Evolutionary conservation across 2,797 vertebrate species (phyloP).

Genomic region (Phoebastria nigripes): DNA sequence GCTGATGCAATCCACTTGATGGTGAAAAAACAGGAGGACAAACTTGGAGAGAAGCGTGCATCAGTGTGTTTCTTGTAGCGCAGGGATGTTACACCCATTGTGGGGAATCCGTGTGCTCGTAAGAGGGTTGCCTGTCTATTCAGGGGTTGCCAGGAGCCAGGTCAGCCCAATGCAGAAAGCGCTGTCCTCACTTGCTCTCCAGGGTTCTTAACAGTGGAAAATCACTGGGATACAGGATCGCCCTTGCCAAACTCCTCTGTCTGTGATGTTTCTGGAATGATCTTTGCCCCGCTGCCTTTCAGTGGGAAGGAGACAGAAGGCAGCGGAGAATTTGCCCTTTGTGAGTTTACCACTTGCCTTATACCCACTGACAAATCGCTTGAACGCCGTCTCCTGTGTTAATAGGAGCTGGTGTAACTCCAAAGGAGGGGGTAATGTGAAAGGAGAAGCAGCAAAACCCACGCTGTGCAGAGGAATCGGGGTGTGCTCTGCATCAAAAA

Average conservation of each 20-base stretch:
- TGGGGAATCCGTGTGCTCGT: background rate
- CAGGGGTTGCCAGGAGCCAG: background rate
- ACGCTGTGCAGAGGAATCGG: fast-evolving
- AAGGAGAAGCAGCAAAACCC: too few species aligned
- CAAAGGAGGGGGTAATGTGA: fast-evolving
- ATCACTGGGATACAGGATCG: background rate
- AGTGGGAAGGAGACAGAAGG: background rate
- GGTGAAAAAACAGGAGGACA: background rate
- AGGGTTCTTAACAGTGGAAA: background rate
- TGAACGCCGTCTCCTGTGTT: fast-evolving
- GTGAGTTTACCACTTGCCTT: background rate
- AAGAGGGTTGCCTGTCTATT: background rate
- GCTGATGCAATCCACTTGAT: background rate
- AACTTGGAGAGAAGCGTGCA: fast-evolving
- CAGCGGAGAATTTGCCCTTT: background rate
- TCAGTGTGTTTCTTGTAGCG: fast-evolving
- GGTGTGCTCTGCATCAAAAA: background rate
- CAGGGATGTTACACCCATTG: background rate
- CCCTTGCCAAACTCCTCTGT: background rate
- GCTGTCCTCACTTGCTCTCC: background rate
- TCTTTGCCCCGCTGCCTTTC: background rate
- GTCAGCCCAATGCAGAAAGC: background rate
- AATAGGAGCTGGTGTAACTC: background rate
- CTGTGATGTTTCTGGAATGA: background rate
- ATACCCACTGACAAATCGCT: fast-evolving